These are phyloP conservation scores for Acanthochromis polyacanthus DNA, from an alignment of 2,113 vertebrate genomes.

Conservation along the genomic window DNA sequence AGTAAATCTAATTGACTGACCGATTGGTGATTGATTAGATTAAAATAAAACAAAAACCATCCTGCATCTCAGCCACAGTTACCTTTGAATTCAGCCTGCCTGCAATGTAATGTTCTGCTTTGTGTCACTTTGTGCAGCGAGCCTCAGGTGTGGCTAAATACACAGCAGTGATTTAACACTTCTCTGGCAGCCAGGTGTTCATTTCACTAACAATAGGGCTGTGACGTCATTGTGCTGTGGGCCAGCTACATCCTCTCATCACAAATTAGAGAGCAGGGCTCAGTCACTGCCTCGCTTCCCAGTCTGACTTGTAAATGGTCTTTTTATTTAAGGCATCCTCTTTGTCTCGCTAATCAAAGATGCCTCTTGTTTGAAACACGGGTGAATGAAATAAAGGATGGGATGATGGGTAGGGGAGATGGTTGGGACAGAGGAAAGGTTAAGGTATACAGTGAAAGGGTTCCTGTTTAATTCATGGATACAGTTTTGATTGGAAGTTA, in stretches of 20 bases:
- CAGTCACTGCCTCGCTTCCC: constrained; percentile 62
- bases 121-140: constrained; percentile 57
- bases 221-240: constrained; percentile 74
- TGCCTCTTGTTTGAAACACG: constrained; percentile 81
- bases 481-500: constrained; percentile 55
- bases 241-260: constrained; percentile 74
- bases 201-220: constrained; percentile 86
- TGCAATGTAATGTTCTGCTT: constrained; percentile 69
- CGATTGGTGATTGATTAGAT: constrained; percentile 33
- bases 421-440: constrained; percentile 62
- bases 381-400: constrained; percentile 70
- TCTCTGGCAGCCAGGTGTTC: constrained; percentile 85
- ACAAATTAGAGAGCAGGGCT: constrained; percentile 69
- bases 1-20: constrained; percentile 4
- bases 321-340: constrained; percentile 86
- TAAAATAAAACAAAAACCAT: not conserved
- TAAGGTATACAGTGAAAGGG: constrained; percentile 50
- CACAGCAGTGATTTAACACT: constrained; percentile 79
- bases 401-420: constrained; percentile 64
- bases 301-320: constrained; percentile 84
- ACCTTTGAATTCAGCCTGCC: constrained; percentile 36
- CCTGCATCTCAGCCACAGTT: constrained; percentile 15
- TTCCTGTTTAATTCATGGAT: constrained; percentile 74
- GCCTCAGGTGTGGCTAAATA: constrained; percentile 72
- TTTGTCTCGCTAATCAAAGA: constrained; percentile 83